Evolutionary conservation across 2,888 invertebrate species (phyloP).

Genomic region (Rhorus exstirpatorius): DNA sequence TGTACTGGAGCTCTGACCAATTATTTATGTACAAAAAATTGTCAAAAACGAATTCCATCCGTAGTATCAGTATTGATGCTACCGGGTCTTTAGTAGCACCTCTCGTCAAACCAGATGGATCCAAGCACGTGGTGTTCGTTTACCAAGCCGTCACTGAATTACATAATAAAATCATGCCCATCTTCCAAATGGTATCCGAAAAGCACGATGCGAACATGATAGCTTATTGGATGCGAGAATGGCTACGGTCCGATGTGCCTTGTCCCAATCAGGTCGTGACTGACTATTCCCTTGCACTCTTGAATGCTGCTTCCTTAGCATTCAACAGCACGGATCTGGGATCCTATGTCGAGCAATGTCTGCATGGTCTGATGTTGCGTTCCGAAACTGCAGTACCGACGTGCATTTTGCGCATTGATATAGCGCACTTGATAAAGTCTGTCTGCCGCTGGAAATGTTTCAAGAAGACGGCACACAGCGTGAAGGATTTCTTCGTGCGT

Average conservation of each 20-base stretch:
- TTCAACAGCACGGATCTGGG: conserved; percentile 22
- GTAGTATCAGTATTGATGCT: conserved; percentile 50
- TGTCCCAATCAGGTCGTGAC: conserved; percentile 47
- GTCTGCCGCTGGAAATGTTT: conserved; percentile 55
- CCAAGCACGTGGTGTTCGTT: conserved; percentile 22
- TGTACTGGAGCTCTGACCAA: conserved; percentile 61
- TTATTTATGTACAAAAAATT: conserved; percentile 40
- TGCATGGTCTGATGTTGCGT: neutral
- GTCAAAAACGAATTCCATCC: conserved; percentile 4
- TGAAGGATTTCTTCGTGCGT: conserved; percentile 54
- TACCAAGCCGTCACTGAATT: conserved; percentile 39
- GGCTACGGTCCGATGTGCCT: conserved; percentile 31
- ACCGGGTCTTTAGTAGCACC: conserved; percentile 33
- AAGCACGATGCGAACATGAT: conserved; percentile 58
- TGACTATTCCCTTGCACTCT: conserved; percentile 46
- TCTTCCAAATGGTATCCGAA: conserved; percentile 53
- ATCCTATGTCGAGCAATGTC: conserved; percentile 25
- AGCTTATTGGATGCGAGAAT: conserved; percentile 51
- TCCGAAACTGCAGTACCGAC: too few species aligned
- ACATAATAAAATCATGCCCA: conserved; percentile 48
- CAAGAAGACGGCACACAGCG: neutral
- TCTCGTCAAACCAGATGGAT: conserved; percentile 49
- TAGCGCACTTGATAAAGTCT: conserved; percentile 54
- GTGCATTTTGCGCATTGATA: conserved; percentile 47
- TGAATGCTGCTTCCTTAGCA: conserved; percentile 38